A percentile compares a stretch with the other conserved stretches of the same genome.
Conservation (phyloP, 2,113 vertebrate species). For the Eulemur rufifrons region DNA sequence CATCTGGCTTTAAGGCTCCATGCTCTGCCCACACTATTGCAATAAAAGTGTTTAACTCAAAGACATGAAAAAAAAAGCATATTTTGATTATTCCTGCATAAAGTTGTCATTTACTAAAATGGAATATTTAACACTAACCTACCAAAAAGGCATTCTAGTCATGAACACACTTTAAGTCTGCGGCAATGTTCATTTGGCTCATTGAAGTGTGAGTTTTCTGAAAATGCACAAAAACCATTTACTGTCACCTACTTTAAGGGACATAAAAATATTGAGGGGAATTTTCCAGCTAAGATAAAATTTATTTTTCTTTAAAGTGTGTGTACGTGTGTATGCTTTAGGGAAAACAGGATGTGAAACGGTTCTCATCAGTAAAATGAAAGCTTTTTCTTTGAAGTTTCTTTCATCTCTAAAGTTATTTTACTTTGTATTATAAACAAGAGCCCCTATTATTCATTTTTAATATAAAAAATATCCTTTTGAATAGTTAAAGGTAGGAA, state of each 20-base stretch:
- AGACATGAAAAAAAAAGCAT: not conserved
- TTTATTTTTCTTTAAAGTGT: not conserved
- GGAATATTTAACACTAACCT: not conserved
- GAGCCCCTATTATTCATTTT: not conserved
- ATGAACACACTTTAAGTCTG: not conserved
- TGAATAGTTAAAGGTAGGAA: constrained; percentile 30
- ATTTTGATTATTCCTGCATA: not conserved
- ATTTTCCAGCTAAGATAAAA: not conserved
- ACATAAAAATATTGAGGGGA: not conserved
- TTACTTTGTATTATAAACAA: not conserved
- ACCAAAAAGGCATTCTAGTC: not conserved
- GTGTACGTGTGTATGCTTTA: not conserved
- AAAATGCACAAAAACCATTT: constrained; percentile 5
- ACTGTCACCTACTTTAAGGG: not conserved
- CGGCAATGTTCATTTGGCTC: not conserved
- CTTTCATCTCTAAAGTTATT: not conserved
- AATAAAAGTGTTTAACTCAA: not conserved
- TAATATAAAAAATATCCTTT: not conserved
- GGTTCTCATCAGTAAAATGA: not conserved
- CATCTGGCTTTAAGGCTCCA: not conserved
- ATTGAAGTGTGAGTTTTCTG: not conserved
- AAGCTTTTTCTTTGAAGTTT: constrained; percentile 7
- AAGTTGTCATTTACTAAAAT: not conserved
- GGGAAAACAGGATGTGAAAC: not conserved
- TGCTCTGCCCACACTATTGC: not conserved